Conservation (phyloP, 2,888 invertebrate genomes). For the Heliconius erato region DNA sequence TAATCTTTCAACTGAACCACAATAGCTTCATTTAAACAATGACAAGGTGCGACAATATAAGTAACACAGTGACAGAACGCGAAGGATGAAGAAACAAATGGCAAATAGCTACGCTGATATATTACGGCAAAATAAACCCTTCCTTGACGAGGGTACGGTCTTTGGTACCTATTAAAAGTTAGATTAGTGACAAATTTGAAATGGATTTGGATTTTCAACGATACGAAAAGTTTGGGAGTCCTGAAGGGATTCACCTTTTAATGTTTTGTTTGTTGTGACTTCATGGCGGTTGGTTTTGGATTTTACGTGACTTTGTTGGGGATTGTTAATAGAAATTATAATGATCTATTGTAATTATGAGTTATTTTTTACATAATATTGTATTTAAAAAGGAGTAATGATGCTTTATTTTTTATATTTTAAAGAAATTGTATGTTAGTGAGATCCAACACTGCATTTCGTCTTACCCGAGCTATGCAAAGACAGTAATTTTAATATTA, state of each 20-base stretch:
- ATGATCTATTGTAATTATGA: background rate
- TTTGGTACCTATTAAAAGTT: constrained; percentile 48
- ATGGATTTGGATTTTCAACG: constrained; percentile 45
- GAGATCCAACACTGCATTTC: too few relatives aligned
- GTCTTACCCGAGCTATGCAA: too few relatives aligned
- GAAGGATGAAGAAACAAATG: constrained; percentile 32
- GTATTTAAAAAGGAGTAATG: too few relatives aligned
- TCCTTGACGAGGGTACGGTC: constrained; percentile 46
- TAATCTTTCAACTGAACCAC: background rate
- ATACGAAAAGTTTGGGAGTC: constrained; percentile 36
- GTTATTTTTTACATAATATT: background rate
- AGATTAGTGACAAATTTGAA: constrained; percentile 53
- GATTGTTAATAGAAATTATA: background rate
- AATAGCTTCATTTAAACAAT: background rate
- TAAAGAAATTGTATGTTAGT: too few relatives aligned
- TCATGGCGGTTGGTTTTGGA: background rate
- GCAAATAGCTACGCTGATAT: constrained; percentile 34
- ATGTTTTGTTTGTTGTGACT: constrained; percentile 16
- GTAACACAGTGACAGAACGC: constrained; percentile 12
- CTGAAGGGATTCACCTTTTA: constrained; percentile 32
- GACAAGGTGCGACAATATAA: constrained; percentile 14
- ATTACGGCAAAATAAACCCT: constrained; percentile 43
- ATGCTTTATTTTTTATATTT: too few relatives aligned
- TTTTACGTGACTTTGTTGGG: background rate
- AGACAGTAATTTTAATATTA: too few relatives aligned